A percentile compares a stretch with the other conserved stretches of the same genome.
Evolutionary conservation across 2,113 vertebrate genomes (phyloP).

Genomic region (Sapayoa aenigma): DNA sequence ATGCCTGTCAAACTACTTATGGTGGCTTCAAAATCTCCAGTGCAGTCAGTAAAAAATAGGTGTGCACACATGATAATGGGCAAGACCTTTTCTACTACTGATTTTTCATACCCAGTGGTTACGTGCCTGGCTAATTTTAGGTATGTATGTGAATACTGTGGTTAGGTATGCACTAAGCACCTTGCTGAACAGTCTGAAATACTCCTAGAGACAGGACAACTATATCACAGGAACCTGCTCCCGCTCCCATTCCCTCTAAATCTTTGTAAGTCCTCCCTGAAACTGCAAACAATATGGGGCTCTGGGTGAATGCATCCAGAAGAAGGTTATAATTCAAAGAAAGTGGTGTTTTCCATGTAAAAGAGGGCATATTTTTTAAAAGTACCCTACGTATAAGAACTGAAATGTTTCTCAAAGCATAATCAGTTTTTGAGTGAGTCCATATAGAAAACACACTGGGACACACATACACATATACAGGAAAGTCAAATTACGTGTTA

Average conservation of each 20-base stretch:
- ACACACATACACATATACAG: neutral
- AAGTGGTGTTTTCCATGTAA: neutral
- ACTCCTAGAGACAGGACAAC: neutral
- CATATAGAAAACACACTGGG: neutral
- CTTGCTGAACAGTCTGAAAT: neutral
- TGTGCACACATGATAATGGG: neutral
- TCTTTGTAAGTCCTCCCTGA: neutral
- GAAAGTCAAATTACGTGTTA: neutral
- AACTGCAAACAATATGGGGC: neutral
- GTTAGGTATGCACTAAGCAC: neutral
- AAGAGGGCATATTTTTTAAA: neutral
- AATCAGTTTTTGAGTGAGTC: neutral
- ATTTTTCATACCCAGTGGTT: neutral
- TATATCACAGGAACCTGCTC: neutral
- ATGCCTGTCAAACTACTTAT: neutral
- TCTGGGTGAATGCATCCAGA: neutral
- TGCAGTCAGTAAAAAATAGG: neutral
- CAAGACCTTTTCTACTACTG: neutral
- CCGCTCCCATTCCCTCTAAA: neutral
- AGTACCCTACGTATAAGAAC: neutral
- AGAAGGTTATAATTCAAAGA: neutral
- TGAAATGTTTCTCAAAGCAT: neutral
- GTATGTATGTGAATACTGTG: neutral
- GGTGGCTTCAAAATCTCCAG: neutral
- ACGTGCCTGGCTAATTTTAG: conserved; percentile 30